phyloP scores from a whole-genome alignment of 1,140 invertebrate species.

The Aricia agestis region DNA sequence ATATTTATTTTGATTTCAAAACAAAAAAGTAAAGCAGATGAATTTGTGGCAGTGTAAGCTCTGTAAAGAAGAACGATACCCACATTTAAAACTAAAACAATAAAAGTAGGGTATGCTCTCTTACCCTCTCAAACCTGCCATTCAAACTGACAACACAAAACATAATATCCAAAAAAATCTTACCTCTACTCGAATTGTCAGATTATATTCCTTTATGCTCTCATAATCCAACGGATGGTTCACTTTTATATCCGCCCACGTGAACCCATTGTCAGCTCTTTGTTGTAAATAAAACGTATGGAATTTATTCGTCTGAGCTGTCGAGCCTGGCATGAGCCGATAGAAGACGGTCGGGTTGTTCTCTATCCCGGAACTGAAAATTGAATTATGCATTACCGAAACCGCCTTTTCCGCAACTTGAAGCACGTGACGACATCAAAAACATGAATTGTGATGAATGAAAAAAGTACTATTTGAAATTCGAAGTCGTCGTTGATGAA shows the following conservation, averaged over 20 bases:
- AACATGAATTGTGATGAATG: not conserved
- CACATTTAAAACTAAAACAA: too few species aligned
- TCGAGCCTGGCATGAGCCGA: constrained; percentile 94
- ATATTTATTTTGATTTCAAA: too few species aligned
- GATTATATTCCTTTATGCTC: constrained; percentile 95
- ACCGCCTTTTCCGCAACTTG: constrained; percentile 26
- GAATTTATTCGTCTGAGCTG: constrained; percentile 96
- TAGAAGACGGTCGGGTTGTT: constrained; percentile 97
- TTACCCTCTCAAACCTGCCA: not conserved
- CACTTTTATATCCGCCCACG: constrained; percentile 96
- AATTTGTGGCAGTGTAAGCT: too few species aligned
- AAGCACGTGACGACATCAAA: constrained; percentile 52
- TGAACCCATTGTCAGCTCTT: constrained; percentile 90
- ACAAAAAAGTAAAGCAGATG: too few species aligned
- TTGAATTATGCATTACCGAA: constrained; percentile 37
- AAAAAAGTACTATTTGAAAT: too few species aligned
- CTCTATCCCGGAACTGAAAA: constrained; percentile 93
- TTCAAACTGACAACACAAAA: not conserved
- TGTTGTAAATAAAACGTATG: constrained; percentile 97
- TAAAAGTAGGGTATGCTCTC: too few species aligned
- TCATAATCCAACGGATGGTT: constrained; percentile 97
- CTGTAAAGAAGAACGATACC: too few species aligned
- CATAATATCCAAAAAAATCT: constrained; percentile 41
- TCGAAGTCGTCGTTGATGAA: too few species aligned
- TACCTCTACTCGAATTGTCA: constrained; percentile 96